phyloP scores from a whole-genome alignment of 1,140 invertebrate genomes.

The Apis florea region DNA sequence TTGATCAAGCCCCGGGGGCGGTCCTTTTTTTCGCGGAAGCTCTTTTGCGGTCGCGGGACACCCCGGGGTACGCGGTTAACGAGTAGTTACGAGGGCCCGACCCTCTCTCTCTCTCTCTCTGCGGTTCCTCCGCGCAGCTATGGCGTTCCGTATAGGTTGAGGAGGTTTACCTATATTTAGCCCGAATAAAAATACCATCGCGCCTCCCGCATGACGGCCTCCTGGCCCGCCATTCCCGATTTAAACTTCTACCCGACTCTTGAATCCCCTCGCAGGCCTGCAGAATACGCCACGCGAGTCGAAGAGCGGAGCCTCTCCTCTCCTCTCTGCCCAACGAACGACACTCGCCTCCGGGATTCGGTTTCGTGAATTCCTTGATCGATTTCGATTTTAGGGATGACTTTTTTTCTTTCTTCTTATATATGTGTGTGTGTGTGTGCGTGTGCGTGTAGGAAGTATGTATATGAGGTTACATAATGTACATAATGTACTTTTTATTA shows the following conservation, averaged over 20 bases:
- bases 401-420: no score
- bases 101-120: no score
- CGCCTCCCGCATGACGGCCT: slow-evolving; percentile 78
- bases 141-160: slow-evolving; percentile 72
- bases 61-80: slow-evolving; percentile 70
- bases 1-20: slow-evolving; percentile 53
- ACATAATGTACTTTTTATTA: no score
- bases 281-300: slow-evolving; percentile 50
- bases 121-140: slow-evolving; percentile 57
- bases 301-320: not conserved
- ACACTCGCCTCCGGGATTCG: no score
- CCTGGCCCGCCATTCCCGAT: slow-evolving; percentile 77
- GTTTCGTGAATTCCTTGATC: no score
- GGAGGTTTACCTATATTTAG: slow-evolving; percentile 78
- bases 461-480: no score
- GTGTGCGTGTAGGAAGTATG: no score
- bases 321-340: not conserved
- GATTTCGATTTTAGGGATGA: no score
- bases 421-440: no score
- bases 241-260: slow-evolving; percentile 71
- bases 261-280: slow-evolving; percentile 36
- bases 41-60: slow-evolving; percentile 70
- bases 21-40: slow-evolving; percentile 63
- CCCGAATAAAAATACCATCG: slow-evolving; percentile 79
- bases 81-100: slow-evolving; percentile 69